Evolutionary conservation across 2,888 invertebrate species (phyloP).

Genomic region (Nemotelus pantherinus): DNA sequence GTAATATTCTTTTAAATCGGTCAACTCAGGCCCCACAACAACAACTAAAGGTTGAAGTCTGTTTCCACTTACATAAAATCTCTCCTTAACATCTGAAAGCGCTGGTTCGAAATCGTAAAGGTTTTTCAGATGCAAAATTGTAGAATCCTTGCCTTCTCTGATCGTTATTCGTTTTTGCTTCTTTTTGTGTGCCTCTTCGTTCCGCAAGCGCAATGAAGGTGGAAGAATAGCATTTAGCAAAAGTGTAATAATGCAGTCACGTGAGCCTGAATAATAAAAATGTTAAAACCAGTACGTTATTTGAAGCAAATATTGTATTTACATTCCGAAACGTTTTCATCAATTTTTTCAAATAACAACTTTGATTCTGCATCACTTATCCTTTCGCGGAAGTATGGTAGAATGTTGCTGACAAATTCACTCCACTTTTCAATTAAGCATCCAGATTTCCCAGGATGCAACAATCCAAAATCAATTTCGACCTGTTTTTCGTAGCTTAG

Average conservation of each 20-base stretch:
- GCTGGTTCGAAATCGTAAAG: not conserved
- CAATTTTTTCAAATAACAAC: not conserved
- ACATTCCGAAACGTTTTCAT: not conserved
- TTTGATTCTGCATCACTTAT: not conserved
- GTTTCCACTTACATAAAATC: constrained; percentile 15
- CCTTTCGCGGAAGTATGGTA: not conserved
- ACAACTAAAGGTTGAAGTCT: constrained; percentile 32
- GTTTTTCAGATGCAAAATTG: not conserved
- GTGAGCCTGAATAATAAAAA: not conserved
- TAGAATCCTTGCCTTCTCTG: not conserved
- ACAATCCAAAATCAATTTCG: not conserved
- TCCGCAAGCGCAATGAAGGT: too few relatives aligned
- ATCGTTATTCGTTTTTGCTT: not conserved
- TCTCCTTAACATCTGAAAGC: not conserved
- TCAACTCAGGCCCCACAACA: constrained; percentile 1
- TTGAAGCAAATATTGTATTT: not conserved
- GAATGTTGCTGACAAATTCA: not conserved
- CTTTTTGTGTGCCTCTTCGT: not conserved
- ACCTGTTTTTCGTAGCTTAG: not conserved
- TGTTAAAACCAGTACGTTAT: not conserved
- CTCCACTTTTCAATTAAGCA: not conserved
- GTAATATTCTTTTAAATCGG: constrained; percentile 28
- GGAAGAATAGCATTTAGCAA: too few relatives aligned
- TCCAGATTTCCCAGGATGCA: not conserved
- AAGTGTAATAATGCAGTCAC: not conserved